These are phyloP conservation scores for Chrysogorgia sp. DNA, from an alignment of 92 coral and sea anemone species.

Conservation along the genomic window DNA sequence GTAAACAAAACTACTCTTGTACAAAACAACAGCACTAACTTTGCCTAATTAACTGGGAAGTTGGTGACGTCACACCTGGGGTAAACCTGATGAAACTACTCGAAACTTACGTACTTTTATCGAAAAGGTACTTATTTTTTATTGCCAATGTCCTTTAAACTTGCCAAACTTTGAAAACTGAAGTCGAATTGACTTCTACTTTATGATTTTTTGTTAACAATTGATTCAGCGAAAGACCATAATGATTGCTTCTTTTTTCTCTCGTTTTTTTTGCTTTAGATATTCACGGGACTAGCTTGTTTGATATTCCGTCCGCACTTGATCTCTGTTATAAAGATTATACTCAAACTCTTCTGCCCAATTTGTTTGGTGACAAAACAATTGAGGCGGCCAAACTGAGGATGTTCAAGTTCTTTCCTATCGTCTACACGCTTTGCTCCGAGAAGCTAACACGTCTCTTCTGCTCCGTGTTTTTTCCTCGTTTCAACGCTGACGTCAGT, in stretches of 20 bases:
- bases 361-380: constrained; percentile 17
- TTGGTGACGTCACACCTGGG: no score
- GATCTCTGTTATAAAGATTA: constrained; percentile 12
- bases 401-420: constrained; percentile 7
- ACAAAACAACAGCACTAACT: no score
- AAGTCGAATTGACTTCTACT: no score
- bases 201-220: not conserved
- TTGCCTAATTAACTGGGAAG: no score
- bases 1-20: no score
- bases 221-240: not conserved
- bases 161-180: no score
- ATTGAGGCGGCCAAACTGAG: not conserved
- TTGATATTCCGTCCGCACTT: constrained; percentile 3
- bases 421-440: constrained; percentile 33
- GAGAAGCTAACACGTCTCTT: constrained; percentile 10
- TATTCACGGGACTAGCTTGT: not conserved
- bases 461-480: constrained; percentile 31
- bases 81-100: no score
- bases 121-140: no score
- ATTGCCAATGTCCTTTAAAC: no score
- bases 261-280: not conserved
- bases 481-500: constrained; percentile 10
- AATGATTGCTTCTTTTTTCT: not conserved
- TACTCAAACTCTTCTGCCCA: constrained; percentile 1
- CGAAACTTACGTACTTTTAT: no score